These are phyloP conservation scores for Meganola albula DNA, from an alignment of 2,888 invertebrate genomes.

Conservation along the genomic window DNA sequence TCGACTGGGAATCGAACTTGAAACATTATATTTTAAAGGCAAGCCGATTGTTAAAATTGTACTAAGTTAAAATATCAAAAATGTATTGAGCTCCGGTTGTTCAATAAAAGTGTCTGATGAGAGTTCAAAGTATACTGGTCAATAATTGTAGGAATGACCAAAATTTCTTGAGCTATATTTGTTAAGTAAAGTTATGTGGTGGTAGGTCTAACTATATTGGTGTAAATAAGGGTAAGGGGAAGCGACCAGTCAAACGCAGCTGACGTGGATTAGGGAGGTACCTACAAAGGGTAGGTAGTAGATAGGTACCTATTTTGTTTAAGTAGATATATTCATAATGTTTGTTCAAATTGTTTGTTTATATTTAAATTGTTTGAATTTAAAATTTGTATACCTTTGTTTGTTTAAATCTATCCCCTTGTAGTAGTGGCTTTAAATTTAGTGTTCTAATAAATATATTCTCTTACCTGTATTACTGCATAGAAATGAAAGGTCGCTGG, in stretches of 20 bases:
- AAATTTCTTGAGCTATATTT: conserved; percentile 37
- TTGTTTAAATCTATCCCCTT: neutral
- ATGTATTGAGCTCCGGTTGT: too few species aligned
- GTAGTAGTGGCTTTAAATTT: neutral
- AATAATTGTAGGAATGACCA: too few species aligned
- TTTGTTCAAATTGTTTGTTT: conserved; percentile 24
- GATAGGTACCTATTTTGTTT: conserved; percentile 40
- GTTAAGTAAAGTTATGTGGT: conserved; percentile 26
- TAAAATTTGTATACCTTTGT: conserved; percentile 14
- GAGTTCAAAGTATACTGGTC: too few species aligned
- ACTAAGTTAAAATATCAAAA: too few species aligned
- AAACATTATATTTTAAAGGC: too few species aligned
- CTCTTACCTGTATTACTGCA: too few species aligned
- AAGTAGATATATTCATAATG: too few species aligned
- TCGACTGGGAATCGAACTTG: too few species aligned
- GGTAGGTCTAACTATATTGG: conserved; percentile 39
- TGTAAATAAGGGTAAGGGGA: conserved; percentile 55
- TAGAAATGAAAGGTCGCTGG: too few species aligned
- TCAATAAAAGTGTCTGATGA: too few species aligned
- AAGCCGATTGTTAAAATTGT: too few species aligned
- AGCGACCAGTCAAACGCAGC: conserved; percentile 70
- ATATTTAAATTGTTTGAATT: conserved; percentile 15
- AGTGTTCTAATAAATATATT: neutral
- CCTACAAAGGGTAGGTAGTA: conserved; percentile 60
- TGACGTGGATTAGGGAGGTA: conserved; percentile 74